These are phyloP conservation scores for Antechinus stuartii DNA, from an alignment of 2,113 vertebrate genomes.

Conservation along the genomic window DNA sequence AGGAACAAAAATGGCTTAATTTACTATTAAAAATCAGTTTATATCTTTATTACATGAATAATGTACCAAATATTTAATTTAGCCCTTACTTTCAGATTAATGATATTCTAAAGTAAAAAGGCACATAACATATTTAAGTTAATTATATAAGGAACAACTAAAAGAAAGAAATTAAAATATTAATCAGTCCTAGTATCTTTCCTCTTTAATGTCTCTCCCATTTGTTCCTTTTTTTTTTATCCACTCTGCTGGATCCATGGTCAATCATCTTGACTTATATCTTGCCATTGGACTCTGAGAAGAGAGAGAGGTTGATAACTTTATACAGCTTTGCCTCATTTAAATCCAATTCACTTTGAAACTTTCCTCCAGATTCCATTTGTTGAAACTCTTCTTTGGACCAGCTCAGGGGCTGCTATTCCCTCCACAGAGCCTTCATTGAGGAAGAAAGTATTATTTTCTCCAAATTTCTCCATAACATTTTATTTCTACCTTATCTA, in stretches of 20 bases:
- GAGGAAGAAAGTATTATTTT: not conserved
- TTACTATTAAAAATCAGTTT: not conserved
- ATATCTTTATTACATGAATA: not conserved
- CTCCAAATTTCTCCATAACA: not conserved
- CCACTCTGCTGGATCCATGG: not conserved
- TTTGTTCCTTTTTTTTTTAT: not conserved
- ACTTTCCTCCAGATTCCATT: not conserved
- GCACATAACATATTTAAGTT: not conserved
- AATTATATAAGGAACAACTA: not conserved
- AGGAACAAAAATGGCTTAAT: not conserved
- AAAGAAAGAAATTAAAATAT: not conserved
- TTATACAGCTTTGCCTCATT: too few relatives aligned
- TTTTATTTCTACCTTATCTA: not conserved
- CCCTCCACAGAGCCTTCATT: not conserved
- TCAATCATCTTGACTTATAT: too few relatives aligned
- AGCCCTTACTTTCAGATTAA: not conserved
- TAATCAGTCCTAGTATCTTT: not conserved
- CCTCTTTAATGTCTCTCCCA: not conserved
- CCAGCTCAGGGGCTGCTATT: not conserved
- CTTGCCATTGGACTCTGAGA: too few relatives aligned
- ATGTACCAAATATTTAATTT: not conserved
- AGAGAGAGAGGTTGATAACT: too few relatives aligned
- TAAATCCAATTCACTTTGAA: too few relatives aligned
- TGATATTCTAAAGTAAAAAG: not conserved
- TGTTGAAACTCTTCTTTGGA: not conserved